Evolutionary conservation across 1,140 invertebrate genomes (phyloP).

Genomic region (Goniozus legneri): DNA sequence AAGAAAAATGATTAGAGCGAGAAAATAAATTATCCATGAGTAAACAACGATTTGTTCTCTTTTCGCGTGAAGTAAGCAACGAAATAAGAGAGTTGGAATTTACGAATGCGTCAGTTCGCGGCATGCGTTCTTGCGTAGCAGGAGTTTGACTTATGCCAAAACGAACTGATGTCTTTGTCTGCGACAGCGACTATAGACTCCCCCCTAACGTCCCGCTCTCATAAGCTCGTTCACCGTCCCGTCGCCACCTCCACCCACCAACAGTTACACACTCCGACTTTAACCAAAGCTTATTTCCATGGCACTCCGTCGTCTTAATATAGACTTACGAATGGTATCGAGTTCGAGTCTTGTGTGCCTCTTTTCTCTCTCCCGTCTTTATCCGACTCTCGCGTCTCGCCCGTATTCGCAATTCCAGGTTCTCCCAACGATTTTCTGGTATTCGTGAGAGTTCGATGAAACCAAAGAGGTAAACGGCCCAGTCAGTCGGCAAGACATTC

Average conservation of each 20-base stretch:
- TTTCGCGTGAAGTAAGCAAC: too few species aligned
- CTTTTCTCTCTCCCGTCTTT: not conserved
- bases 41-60: too few species aligned
- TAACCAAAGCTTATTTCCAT: conserved; percentile 35
- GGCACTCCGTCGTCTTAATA: conserved; percentile 37
- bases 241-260: conserved; percentile 8
- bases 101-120: conserved; percentile 14
- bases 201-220: conserved; percentile 3
- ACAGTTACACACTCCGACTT: conserved; percentile 14
- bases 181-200: conserved; percentile 17
- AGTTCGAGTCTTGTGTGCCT: conserved; percentile 25
- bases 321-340: conserved; percentile 40
- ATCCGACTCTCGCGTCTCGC: conserved; percentile 9
- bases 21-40: too few species aligned
- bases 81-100: conserved; percentile 14
- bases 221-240: conserved; percentile 2
- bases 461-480: conserved; percentile 13
- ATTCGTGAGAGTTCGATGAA: conserved; percentile 19
- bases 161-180: conserved; percentile 51
- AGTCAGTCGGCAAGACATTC: not conserved
- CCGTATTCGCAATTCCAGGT: not conserved
- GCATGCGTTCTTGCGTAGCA: conserved; percentile 38
- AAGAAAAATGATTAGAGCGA: conserved; percentile 9
- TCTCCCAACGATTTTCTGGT: conserved; percentile 19
- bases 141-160: conserved; percentile 53